Conservation (phyloP, 2,888 invertebrate genomes). For the Hartigia nigra region DNA sequence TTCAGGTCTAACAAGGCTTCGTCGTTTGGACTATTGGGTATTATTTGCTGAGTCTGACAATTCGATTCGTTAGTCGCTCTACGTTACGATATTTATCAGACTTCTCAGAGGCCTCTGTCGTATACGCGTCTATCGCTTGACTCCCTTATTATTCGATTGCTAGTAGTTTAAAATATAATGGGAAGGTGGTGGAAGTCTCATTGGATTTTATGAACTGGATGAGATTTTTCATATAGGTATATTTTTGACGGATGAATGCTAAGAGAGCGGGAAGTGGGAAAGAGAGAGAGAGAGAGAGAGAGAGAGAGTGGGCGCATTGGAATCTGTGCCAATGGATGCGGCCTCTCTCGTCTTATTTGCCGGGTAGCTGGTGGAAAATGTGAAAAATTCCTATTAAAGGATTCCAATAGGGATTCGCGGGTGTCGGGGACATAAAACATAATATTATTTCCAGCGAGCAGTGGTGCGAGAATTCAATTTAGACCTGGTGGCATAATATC, state of each 20-base stretch:
- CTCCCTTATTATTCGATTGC: not conserved
- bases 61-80: not conserved
- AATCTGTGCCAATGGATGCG: constrained; percentile 56
- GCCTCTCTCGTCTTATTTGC: constrained; percentile 53
- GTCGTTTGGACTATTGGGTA: not conserved
- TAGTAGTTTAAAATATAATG: not conserved
- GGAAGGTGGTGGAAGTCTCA: not conserved
- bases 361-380: constrained; percentile 56
- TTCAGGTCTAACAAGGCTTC: not conserved
- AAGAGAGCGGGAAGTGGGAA: not conserved
- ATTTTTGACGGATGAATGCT: not conserved
- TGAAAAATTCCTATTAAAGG: constrained; percentile 62
- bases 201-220: not conserved
- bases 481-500: constrained; percentile 40
- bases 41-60: not conserved
- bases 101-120: not conserved
- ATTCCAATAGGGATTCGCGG: constrained; percentile 57
- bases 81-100: not conserved
- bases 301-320: constrained; percentile 32
- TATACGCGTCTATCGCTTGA: not conserved
- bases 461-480: constrained; percentile 60
- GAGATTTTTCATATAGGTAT: not conserved
- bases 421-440: constrained; percentile 59
- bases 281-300: not conserved
- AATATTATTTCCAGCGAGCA: constrained; percentile 60